phyloP scores from a whole-genome alignment of 1,140 invertebrate genomes.

The Bombus fervidus region DNA sequence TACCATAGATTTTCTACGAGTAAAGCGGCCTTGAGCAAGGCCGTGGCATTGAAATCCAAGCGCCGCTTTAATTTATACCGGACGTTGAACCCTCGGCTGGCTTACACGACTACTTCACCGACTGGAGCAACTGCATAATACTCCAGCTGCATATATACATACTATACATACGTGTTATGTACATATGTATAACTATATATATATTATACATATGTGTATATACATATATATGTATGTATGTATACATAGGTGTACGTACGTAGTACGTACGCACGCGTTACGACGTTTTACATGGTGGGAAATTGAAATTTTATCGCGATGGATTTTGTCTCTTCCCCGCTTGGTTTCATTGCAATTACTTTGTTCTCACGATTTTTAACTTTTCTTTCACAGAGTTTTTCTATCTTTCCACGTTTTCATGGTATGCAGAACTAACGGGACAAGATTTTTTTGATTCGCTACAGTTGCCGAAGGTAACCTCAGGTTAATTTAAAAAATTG shows the following conservation, averaged over 20 bases:
- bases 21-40: constrained; percentile 70
- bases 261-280: neutral
- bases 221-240: neutral
- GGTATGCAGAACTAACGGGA: too few relatives aligned
- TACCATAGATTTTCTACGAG: constrained; percentile 72
- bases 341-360: neutral
- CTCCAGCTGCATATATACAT: constrained; percentile 45
- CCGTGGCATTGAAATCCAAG: constrained; percentile 71
- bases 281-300: constrained; percentile 11
- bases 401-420: neutral
- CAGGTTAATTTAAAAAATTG: too few relatives aligned
- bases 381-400: neutral
- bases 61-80: constrained; percentile 74
- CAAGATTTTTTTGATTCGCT: too few relatives aligned
- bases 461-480: too few relatives aligned
- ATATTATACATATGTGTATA: neutral
- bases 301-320: constrained; percentile 10
- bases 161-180: neutral
- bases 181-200: too few relatives aligned
- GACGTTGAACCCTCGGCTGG: constrained; percentile 67
- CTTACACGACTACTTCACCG: constrained; percentile 67
- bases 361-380: neutral
- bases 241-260: too few relatives aligned
- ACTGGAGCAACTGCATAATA: constrained; percentile 64
- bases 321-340: neutral